Percentiles rank a stretch among this genome's conserved stretches.
Evolutionary conservation across 1,140 invertebrate genomes (phyloP).

Genomic region (Drosophila tristis): DNA sequence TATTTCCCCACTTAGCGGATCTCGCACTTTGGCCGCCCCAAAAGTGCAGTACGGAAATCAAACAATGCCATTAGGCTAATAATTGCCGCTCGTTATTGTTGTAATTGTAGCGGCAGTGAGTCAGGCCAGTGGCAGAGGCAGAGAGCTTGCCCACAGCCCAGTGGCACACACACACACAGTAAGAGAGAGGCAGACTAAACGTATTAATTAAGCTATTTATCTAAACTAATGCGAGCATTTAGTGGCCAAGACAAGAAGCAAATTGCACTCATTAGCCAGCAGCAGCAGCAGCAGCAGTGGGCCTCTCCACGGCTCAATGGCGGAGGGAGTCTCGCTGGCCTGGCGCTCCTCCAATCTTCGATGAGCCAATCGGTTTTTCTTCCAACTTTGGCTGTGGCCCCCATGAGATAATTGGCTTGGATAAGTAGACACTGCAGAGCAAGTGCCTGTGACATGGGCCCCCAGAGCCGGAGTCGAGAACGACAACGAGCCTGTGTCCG

Average conservation of each 20-base stretch:
- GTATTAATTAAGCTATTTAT: constrained; percentile 83
- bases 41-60: constrained; percentile 71
- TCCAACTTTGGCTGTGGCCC: constrained; percentile 5
- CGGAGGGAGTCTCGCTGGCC: not conserved
- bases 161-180: not conserved
- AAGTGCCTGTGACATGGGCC: not conserved
- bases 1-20: constrained; percentile 55
- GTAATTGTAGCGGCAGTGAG: constrained; percentile 58
- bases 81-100: constrained; percentile 78
- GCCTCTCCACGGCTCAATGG: too few relatives aligned
- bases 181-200: constrained; percentile 48
- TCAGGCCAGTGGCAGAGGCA: not conserved
- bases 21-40: constrained; percentile 4
- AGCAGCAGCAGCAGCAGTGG: too few relatives aligned
- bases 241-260: constrained; percentile 80
- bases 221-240: constrained; percentile 83
- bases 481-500: too few relatives aligned
- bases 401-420: constrained; percentile 66
- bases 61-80: constrained; percentile 79
- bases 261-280: constrained; percentile 78
- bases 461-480: too few relatives aligned
- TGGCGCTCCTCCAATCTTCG: constrained; percentile 38
- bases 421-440: constrained; percentile 46
- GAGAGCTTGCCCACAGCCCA: constrained; percentile 16
- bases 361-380: constrained; percentile 68